Conservation (phyloP, 1,140 invertebrate genomes). For the Zaprionus tsacasi region DNA sequence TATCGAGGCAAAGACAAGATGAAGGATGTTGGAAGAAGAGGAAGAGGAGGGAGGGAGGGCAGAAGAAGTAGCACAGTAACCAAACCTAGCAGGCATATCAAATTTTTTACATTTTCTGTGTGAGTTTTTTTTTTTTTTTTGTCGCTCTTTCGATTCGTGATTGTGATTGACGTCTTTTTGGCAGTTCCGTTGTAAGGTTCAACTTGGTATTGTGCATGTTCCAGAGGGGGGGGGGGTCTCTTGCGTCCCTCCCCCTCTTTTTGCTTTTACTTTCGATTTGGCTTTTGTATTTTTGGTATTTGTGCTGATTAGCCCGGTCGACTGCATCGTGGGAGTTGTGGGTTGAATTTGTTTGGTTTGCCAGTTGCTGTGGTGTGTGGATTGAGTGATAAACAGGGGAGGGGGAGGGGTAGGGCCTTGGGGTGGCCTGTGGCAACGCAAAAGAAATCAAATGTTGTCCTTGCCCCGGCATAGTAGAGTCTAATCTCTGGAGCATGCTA, state of each 20-base stretch:
- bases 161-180: slow-evolving; percentile 78
- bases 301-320: slow-evolving; percentile 71
- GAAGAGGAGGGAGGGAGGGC: slow-evolving; percentile 4
- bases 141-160: slow-evolving; percentile 40
- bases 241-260: no score
- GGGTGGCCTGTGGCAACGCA: slow-evolving; percentile 58
- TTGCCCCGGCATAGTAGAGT: slow-evolving; percentile 63
- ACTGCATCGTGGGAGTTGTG: slow-evolving; percentile 17
- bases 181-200: slow-evolving; percentile 29
- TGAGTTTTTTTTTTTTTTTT: slow-evolving; percentile 28
- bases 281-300: slow-evolving; percentile 78
- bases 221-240: slow-evolving; percentile 5
- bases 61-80: neutral
- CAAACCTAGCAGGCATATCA: slow-evolving; percentile 73
- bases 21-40: neutral
- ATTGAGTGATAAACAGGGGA: neutral
- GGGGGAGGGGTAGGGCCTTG: neutral
- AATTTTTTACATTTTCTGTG: slow-evolving; percentile 56
- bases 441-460: slow-evolving; percentile 81
- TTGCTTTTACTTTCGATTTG: slow-evolving; percentile 80
- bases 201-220: slow-evolving; percentile 55
- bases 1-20: slow-evolving; percentile 9
- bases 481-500: slow-evolving; percentile 81
- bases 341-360: slow-evolving; percentile 14
- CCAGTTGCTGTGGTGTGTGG: neutral